These are phyloP conservation scores for Schizaphis graminum DNA, from an alignment of 2,888 invertebrate genomes.

Conservation along the genomic window DNA sequence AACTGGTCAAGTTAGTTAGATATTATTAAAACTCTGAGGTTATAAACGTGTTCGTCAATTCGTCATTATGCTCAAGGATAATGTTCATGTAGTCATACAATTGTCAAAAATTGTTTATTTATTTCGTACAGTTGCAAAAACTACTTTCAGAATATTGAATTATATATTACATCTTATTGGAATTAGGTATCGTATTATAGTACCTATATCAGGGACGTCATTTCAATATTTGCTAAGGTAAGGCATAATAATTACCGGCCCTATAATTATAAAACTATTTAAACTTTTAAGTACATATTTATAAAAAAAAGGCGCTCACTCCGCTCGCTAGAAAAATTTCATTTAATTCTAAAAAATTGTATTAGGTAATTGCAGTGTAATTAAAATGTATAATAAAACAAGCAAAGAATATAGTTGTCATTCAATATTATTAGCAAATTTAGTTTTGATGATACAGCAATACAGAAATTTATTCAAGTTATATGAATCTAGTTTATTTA, in stretches of 20 bases:
- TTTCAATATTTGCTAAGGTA: no score
- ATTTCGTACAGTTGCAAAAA: neutral
- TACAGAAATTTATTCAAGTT: no score
- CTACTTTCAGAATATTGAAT: neutral
- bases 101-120: neutral
- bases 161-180: neutral
- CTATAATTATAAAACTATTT: no score
- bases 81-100: neutral
- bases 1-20: neutral
- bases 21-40: neutral
- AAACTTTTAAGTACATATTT: no score
- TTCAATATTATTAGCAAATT: neutral
- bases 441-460: no score
- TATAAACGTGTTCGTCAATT: neutral
- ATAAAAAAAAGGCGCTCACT: no score
- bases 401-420: neutral
- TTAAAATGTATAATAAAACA: neutral
- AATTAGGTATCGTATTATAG: neutral
- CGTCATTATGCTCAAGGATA: conserved; percentile 11
- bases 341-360: neutral
- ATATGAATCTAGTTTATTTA: neutral
- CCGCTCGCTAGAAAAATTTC: no score
- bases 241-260: no score
- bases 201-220: no score
- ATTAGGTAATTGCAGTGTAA: neutral